A percentile compares a stretch with the other conserved stretches of the same genome.
Conservation (phyloP, 2,888 invertebrate genomes). For the Acrobasis suavella region DNA sequence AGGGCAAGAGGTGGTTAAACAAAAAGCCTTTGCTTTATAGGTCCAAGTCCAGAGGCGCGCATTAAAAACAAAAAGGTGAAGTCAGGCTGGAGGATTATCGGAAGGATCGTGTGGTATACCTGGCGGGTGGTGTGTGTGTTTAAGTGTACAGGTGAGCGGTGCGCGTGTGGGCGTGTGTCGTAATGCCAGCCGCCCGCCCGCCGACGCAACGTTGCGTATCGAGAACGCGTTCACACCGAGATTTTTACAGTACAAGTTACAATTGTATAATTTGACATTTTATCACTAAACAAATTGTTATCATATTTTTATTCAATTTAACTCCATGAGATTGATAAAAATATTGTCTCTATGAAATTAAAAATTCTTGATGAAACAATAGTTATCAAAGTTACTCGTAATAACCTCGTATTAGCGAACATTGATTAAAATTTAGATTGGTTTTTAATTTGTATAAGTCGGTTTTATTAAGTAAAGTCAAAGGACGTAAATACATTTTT, state of each 20-base stretch:
- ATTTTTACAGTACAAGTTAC: neutral
- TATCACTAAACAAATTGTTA: neutral
- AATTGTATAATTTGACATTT: neutral
- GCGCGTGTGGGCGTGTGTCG: constrained; percentile 68
- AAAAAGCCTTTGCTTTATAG: constrained; percentile 25
- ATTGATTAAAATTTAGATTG: too few relatives aligned
- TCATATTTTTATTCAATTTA: too few relatives aligned
- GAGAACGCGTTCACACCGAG: constrained; percentile 52
- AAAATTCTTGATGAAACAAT: too few relatives aligned
- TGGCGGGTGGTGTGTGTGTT: constrained; percentile 43
- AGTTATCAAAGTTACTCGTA: too few relatives aligned
- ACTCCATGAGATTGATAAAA: too few relatives aligned
- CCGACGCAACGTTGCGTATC: constrained; percentile 67
- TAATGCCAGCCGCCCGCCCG: constrained; percentile 55
- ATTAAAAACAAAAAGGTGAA: constrained; percentile 43
- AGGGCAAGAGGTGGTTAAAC: constrained; percentile 25
- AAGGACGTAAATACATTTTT: too few relatives aligned
- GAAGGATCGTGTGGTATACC: constrained; percentile 65
- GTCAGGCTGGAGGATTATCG: constrained; percentile 43
- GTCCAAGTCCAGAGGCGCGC: constrained; percentile 31
- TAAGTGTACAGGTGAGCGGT: constrained; percentile 40
- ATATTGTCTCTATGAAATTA: too few relatives aligned
- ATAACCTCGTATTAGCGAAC: too few relatives aligned
- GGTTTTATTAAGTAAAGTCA: too few relatives aligned
- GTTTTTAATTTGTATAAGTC: too few relatives aligned